Percentiles rank a stretch among this genome's conserved stretches.
These are phyloP conservation scores for Aromia moschata DNA, from an alignment of 2,888 invertebrate genomes.

Conservation along the genomic window DNA sequence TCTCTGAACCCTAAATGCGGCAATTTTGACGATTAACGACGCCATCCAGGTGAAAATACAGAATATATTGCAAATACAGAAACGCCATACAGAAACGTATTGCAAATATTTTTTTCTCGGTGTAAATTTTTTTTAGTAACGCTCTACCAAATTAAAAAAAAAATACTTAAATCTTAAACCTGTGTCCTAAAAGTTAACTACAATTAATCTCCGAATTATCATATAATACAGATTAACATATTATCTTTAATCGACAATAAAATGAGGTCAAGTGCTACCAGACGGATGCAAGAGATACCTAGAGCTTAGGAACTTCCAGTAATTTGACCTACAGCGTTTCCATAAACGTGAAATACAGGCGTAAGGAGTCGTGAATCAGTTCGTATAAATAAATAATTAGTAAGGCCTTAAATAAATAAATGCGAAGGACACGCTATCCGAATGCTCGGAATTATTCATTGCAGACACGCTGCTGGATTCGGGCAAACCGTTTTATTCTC, in stretches of 20 bases:
- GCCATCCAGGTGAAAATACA: too few species aligned
- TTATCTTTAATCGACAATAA: too few species aligned
- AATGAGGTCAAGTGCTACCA: slow-evolving; percentile 16
- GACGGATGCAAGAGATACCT: background rate
- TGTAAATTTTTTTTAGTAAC: too few species aligned
- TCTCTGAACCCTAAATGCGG: too few species aligned
- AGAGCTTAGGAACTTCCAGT: slow-evolving; percentile 11
- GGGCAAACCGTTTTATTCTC: background rate
- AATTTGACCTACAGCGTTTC: slow-evolving; percentile 4
- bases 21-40: too few species aligned
- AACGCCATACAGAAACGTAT: too few species aligned
- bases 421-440: slow-evolving; percentile 2
- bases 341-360: background rate
- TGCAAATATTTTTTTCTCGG: too few species aligned
- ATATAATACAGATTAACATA: background rate
- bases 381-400: slow-evolving; percentile 1
- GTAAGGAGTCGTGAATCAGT: slow-evolving; percentile 9
- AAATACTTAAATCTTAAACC: too few species aligned
- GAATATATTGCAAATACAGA: too few species aligned
- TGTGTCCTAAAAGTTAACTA: too few species aligned
- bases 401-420: background rate
- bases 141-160: too few species aligned
- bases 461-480: background rate
- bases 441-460: background rate
- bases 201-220: too few species aligned